Conservation (phyloP, 2,113 vertebrate species). For the Myotis lucifugus region DNA sequence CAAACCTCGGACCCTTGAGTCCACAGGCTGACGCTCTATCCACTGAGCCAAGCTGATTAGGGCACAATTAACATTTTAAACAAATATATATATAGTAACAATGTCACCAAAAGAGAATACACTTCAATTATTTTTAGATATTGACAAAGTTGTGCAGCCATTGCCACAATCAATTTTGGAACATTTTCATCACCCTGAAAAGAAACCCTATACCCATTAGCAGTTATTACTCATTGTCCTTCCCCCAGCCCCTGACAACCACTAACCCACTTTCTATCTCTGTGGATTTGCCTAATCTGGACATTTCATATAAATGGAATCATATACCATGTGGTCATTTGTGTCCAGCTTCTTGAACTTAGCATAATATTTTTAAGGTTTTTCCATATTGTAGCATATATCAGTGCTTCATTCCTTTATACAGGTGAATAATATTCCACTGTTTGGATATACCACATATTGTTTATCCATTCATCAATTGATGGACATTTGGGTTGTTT, state of each 20-base stretch:
- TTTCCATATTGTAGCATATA: background rate
- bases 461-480: background rate
- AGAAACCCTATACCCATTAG: background rate
- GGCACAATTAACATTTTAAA: background rate
- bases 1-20: too few species aligned
- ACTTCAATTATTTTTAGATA: background rate
- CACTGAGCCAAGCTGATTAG: too few species aligned
- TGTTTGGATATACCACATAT: background rate
- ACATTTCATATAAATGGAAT: background rate
- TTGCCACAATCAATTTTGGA: background rate
- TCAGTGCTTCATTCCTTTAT: background rate
- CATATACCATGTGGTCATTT: background rate
- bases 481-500: background rate
- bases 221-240: background rate
- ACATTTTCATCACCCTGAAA: background rate
- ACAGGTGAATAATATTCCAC: background rate
- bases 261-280: background rate
- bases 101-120: background rate
- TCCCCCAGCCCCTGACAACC: background rate
- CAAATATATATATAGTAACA: background rate
- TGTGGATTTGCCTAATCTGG: background rate
- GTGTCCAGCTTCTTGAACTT: background rate
- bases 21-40: too few species aligned
- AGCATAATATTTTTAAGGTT: background rate
- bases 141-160: background rate